Evolutionary conservation across 2,797 vertebrate species (phyloP), one percentile per base, ranked within the genome.

Genomic region (Poeciliopsis infans): DNA sequence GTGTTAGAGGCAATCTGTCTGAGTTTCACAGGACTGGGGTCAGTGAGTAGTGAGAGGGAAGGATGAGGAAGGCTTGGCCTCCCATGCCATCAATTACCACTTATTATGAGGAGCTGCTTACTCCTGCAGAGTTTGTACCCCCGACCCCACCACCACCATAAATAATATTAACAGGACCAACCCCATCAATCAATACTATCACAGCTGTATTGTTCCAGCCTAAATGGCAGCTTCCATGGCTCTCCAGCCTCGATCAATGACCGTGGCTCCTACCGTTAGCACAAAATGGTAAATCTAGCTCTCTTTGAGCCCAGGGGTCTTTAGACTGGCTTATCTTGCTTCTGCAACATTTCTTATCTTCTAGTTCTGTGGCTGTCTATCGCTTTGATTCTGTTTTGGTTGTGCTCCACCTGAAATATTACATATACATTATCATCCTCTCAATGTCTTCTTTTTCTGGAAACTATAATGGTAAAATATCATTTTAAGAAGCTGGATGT

Each of bases 51-150:
- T 84, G 94, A 90, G 82, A 73, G 87, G 93, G 94, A 78, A 91
- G 96, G 97, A 87, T 91, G 95, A 92, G 94, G 94, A 85, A 89
- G 81, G 92, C 92, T 89, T 95, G 95, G 95, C 96, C 95, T 97
- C 95, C 93, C 93, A 94, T 96, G 95, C 96, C 95, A 95, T 97
- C 97, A 98, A 98, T 99, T 97, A 98, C 97, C 96, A 96, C 97
- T 97, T 97, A 98, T 97, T 97, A 98, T 96, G 90, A 92, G 90
- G 95, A 95, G 95, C 95, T 95, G 87, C 79, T 96, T 93, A 92
- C 89, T 95, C 94, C 96, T 93, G 93, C 94, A 95, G 91, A 95
- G 93, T 94, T 89, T 93, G 95, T 95, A 57, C 53, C 25, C 25
- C 83, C 94, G 76, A 39, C 73, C n/a, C 47, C 31, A 25, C 72